These are phyloP conservation scores for Miltochrista miniata DNA, from an alignment of 2,888 invertebrate species.

Conservation along the genomic window DNA sequence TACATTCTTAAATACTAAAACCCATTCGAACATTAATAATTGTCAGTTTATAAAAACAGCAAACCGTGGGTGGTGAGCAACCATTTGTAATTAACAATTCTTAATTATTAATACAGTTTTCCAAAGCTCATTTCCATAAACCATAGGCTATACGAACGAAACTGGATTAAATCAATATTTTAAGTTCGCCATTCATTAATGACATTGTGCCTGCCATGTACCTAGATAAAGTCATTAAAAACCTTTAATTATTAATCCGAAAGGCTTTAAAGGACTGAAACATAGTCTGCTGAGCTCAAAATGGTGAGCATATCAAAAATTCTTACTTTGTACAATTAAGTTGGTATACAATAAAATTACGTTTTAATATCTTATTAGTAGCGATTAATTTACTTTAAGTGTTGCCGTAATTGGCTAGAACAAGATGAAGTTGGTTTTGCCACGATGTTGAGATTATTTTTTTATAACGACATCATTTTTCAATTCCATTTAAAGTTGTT, in stretches of 20 bases:
- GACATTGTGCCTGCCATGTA: conserved; percentile 36
- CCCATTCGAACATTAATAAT: conserved; percentile 15
- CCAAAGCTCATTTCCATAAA: conserved; percentile 63
- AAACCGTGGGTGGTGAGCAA: conserved; percentile 56
- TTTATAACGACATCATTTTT: conserved; percentile 12
- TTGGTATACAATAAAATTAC: conserved; percentile 69
- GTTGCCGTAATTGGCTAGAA: conserved; percentile 62
- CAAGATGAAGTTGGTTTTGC: conserved; percentile 26
- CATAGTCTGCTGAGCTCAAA: conserved; percentile 52
- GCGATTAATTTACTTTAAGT: conserved; percentile 66
- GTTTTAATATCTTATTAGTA: conserved; percentile 67
- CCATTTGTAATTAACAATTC: conserved; percentile 55
- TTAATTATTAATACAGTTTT: conserved; percentile 56
- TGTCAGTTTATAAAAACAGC: conserved; percentile 24
- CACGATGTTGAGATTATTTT: conserved; percentile 27
- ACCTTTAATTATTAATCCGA: conserved; percentile 51
- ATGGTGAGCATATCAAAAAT: conserved; percentile 54
- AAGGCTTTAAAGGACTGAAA: conserved; percentile 31
- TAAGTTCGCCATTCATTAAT: conserved; percentile 42
- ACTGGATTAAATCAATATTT: conserved; percentile 59
- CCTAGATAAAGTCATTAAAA: conserved; percentile 63
- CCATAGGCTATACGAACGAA: conserved; percentile 54
- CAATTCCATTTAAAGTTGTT: conserved; percentile 26
- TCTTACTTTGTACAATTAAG: conserved; percentile 58
- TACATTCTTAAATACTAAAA: too few species aligned